A percentile compares a stretch with the other conserved stretches of the same genome.
These are phyloP conservation scores for Girardinus metallicus DNA, from an alignment of 2,797 vertebrate species.

Conservation along the genomic window DNA sequence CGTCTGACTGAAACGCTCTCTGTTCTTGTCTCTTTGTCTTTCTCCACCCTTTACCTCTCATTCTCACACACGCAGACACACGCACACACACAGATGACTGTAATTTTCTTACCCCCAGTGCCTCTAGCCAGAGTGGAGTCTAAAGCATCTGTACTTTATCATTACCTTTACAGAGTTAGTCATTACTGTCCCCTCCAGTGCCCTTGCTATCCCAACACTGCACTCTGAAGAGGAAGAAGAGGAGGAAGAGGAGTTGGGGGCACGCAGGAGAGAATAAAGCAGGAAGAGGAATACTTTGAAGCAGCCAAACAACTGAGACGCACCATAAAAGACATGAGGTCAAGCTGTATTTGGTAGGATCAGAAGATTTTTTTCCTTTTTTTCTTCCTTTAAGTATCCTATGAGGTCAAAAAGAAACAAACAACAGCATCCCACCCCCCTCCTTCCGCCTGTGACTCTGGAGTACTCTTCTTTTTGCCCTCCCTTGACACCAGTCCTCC, in stretches of 20 bases:
- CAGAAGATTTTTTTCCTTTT: neutral
- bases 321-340: constrained; percentile 42
- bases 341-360: constrained; percentile 48
- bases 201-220: constrained; percentile 53
- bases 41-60: constrained; percentile 31
- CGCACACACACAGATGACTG: constrained; percentile 33
- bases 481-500: constrained; percentile 37
- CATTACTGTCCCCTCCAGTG: constrained; percentile 75
- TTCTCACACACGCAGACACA: constrained; percentile 35
- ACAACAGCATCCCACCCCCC: constrained; percentile 22
- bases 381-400: constrained; percentile 19
- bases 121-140: constrained; percentile 71
- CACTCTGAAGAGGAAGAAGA: constrained; percentile 29
- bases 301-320: constrained; percentile 39
- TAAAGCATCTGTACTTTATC: constrained; percentile 76
- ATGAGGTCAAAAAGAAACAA: constrained; percentile 60
- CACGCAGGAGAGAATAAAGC: constrained; percentile 25
- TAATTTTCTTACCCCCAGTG: constrained; percentile 72
- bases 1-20: constrained; percentile 40
- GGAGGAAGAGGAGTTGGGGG: neutral
- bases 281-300: constrained; percentile 49
- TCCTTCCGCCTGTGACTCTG: constrained; percentile 37
- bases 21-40: constrained; percentile 59
- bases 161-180: constrained; percentile 80
- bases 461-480: constrained; percentile 52